A percentile compares a stretch with the other conserved stretches of the same genome.
phyloP scores from a whole-genome alignment of 2,888 invertebrate species.

The Thecophora atra region DNA sequence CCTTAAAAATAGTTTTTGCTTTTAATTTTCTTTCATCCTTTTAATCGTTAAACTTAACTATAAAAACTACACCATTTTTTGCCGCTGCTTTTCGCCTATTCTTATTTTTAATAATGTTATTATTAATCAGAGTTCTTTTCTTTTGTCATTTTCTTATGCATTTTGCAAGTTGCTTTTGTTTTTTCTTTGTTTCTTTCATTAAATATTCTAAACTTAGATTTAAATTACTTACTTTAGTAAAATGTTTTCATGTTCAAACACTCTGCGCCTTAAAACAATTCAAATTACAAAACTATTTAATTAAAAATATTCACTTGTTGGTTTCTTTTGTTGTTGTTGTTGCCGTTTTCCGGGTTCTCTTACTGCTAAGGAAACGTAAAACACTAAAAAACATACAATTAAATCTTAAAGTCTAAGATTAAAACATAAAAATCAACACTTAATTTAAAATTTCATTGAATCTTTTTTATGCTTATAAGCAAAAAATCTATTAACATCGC shows the following conservation, averaged over 20 bases:
- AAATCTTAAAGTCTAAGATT: slow-evolving; percentile 9
- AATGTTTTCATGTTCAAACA: slow-evolving; percentile 28
- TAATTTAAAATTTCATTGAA: slow-evolving; percentile 13
- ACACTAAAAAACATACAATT: slow-evolving; percentile 5
- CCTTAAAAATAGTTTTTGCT: slow-evolving; percentile 40
- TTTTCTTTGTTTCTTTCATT: slow-evolving; percentile 23
- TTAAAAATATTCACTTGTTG: slow-evolving; percentile 3
- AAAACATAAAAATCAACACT: slow-evolving; percentile 32
- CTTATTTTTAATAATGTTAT: slow-evolving; percentile 35
- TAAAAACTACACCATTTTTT: slow-evolving; percentile 19
- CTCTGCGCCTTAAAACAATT: slow-evolving; percentile 38
- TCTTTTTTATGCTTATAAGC: background rate
- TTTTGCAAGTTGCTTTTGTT: slow-evolving; percentile 24
- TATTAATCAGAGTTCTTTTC: slow-evolving; percentile 7
- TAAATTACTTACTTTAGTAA: slow-evolving; percentile 41
- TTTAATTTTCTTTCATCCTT: slow-evolving; percentile 37
- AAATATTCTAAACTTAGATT: slow-evolving; percentile 46
- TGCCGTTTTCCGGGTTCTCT: background rate
- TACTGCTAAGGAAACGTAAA: background rate
- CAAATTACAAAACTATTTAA: slow-evolving; percentile 28
- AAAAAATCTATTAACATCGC: too few relatives aligned
- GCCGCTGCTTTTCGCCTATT: slow-evolving; percentile 29
- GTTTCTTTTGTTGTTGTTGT: slow-evolving; percentile 18
- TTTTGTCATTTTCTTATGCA: too few relatives aligned
- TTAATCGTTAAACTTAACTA: slow-evolving; percentile 30